Conservation (phyloP, 2,888 invertebrate genomes). For the Erebia epiphron region DNA sequence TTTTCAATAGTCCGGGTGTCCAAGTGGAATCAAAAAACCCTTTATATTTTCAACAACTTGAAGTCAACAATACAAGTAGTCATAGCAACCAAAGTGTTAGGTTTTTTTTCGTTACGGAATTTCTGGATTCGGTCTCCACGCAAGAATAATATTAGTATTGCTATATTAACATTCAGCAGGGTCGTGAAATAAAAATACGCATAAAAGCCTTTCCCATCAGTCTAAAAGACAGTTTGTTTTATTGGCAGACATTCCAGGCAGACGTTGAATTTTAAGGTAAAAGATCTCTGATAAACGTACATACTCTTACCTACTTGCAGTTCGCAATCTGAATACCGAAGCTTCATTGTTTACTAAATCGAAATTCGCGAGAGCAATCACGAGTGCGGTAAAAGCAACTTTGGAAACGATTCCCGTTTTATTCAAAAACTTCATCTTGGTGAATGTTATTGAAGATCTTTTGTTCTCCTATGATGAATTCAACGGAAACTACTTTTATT, state of each 20-base stretch:
- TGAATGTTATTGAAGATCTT: constrained; percentile 15
- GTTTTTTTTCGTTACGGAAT: too few relatives aligned
- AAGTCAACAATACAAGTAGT: too few relatives aligned
- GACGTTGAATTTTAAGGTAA: constrained; percentile 33
- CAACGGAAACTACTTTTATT: neutral
- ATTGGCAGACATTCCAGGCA: constrained; percentile 25
- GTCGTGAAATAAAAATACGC: constrained; percentile 15
- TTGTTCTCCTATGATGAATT: constrained; percentile 14
- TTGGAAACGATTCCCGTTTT: constrained; percentile 27
- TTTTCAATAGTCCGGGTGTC: too few relatives aligned
- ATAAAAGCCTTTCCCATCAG: constrained; percentile 22
- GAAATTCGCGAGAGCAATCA: constrained; percentile 34
- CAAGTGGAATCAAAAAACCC: too few relatives aligned
- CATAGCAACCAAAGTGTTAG: too few relatives aligned
- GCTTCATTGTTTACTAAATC: constrained; percentile 33
- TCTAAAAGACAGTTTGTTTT: constrained; percentile 26
- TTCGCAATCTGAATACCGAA: constrained; percentile 33
- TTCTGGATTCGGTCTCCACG: too few relatives aligned
- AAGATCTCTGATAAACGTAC: constrained; percentile 32
- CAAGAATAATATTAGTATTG: constrained; percentile 1
- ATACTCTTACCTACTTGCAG: constrained; percentile 20
- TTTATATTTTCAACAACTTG: too few relatives aligned
- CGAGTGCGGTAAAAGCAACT: constrained; percentile 30
- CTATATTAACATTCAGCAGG: constrained; percentile 12
- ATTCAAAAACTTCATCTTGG: constrained; percentile 26